Evolutionary conservation across 2,797 vertebrate genomes (phyloP).

Genomic region (Oceanodroma leucorhoa): DNA sequence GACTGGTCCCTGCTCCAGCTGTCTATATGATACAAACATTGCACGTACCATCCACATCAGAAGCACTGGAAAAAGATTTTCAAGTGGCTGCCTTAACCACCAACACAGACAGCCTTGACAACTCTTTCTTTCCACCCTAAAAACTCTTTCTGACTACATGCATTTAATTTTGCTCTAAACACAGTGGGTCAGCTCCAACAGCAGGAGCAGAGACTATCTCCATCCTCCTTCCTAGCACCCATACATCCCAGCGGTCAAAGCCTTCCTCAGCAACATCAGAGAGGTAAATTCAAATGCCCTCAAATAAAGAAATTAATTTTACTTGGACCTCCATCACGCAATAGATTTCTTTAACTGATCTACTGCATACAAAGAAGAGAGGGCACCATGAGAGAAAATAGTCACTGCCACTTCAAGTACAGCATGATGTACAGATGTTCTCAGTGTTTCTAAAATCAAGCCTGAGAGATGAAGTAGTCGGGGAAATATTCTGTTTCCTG

Average conservation of each 20-base stretch:
- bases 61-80: neutral
- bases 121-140: neutral
- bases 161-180: neutral
- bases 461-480: neutral
- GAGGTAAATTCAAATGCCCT: neutral
- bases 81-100: neutral
- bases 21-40: neutral
- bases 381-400: neutral
- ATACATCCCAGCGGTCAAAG: neutral
- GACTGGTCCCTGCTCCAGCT: neutral
- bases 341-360: neutral
- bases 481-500: neutral
- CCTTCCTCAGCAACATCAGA: neutral
- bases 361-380: neutral
- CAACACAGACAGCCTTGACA: neutral
- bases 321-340: neutral
- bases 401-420: neutral
- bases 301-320: neutral
- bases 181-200: neutral
- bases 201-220: neutral
- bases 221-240: neutral
- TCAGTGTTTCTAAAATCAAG: neutral
- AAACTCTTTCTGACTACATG: neutral
- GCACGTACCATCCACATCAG: neutral
- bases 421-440: neutral